phyloP scores from a whole-genome alignment of 2,113 vertebrate genomes.

The Typhlomys cinereus region DNA sequence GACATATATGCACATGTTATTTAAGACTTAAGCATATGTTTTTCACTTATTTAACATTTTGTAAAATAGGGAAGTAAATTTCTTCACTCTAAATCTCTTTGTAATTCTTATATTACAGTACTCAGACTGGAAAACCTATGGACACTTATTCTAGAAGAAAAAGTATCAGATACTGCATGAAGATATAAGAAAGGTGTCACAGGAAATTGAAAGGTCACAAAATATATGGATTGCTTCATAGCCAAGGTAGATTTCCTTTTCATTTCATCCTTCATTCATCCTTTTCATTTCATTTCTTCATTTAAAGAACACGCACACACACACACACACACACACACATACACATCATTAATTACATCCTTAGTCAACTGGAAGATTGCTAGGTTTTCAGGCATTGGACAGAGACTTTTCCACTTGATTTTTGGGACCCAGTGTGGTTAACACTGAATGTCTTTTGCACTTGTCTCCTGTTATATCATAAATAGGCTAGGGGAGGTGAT shows the following conservation, averaged over 20 bases:
- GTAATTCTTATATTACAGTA: not conserved
- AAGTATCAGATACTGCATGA: not conserved
- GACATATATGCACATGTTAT: not conserved
- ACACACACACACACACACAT: not conserved
- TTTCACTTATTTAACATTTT: conserved; percentile 5
- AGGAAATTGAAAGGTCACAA: not conserved
- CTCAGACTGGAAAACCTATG: not conserved
- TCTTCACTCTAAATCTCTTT: not conserved
- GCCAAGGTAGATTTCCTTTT: not conserved
- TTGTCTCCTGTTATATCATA: not conserved
- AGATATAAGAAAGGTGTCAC: not conserved
- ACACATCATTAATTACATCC: not conserved
- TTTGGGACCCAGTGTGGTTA: not conserved
- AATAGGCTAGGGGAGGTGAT: not conserved
- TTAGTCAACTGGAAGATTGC: not conserved
- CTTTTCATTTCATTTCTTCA: conserved; percentile 3
- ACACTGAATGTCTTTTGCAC: not conserved
- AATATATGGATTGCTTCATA: not conserved
- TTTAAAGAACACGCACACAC: not conserved
- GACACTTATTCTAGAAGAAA: not conserved
- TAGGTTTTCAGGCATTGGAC: not conserved
- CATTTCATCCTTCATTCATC: not conserved
- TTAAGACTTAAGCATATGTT: not conserved
- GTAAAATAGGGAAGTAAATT: not conserved
- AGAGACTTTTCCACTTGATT: not conserved